Conservation (phyloP, 2,888 invertebrate genomes). For the Gibbula magus region DNA sequence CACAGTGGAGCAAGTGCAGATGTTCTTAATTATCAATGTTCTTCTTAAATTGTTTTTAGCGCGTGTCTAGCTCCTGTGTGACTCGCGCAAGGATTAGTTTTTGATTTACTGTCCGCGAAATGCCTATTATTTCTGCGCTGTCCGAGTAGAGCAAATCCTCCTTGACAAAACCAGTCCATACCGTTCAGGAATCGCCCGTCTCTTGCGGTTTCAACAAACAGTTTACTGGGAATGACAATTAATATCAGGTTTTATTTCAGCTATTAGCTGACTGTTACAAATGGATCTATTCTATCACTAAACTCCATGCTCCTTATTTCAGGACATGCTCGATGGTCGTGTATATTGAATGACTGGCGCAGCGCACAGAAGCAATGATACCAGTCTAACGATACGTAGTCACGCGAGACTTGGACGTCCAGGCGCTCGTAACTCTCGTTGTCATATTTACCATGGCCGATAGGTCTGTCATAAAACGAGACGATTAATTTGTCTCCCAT, state of each 20-base stretch:
- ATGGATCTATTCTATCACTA: slow-evolving; percentile 9
- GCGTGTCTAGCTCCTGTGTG: too few relatives aligned
- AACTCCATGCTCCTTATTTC: background rate
- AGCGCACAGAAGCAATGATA: background rate
- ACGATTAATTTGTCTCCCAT: slow-evolving; percentile 4
- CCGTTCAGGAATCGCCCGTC: background rate
- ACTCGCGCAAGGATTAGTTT: too few relatives aligned
- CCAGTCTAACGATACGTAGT: slow-evolving; percentile 11
- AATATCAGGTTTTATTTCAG: slow-evolving; percentile 24
- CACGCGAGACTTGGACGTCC: slow-evolving; percentile 4
- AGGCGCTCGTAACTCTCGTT: background rate
- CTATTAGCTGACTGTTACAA: slow-evolving; percentile 16
- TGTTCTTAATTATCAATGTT: too few relatives aligned
- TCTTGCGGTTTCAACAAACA: slow-evolving; percentile 19
- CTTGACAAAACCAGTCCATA: background rate
- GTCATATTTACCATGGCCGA: slow-evolving; percentile 12
- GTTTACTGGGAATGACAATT: slow-evolving; percentile 4
- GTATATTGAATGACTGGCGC: slow-evolving; percentile 16
- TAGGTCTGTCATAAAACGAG: slow-evolving; percentile 20
- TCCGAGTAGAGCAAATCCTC: background rate
- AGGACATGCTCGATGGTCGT: background rate
- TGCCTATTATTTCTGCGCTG: background rate
- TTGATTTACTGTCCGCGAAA: background rate
- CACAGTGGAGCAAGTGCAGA: too few relatives aligned
- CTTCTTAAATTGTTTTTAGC: too few relatives aligned